phyloP scores from a whole-genome alignment of 2,797 vertebrate genomes.

The Alectoris magna region DNA sequence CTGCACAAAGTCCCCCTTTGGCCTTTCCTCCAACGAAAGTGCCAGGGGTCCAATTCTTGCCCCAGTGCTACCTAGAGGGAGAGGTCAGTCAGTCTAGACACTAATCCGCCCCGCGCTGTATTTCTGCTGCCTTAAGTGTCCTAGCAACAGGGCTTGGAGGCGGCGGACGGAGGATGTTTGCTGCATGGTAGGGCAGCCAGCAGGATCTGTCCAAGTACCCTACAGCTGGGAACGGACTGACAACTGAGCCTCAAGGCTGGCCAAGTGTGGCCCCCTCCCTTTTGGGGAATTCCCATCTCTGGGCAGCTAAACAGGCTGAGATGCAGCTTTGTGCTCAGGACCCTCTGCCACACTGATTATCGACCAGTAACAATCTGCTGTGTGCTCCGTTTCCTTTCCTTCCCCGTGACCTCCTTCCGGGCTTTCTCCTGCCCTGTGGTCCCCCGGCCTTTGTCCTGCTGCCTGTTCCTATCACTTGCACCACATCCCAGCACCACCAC shows the following conservation, averaged over 20 bases:
- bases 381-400: neutral
- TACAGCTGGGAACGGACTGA: neutral
- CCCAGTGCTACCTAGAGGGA: conserved; percentile 39
- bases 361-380: neutral
- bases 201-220: neutral
- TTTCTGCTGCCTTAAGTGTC: conserved; percentile 39
- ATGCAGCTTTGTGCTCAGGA: neutral
- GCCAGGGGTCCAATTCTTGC: neutral
- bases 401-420: neutral
- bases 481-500: neutral
- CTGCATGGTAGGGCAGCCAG: neutral
- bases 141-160: conserved; percentile 60
- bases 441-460: neutral
- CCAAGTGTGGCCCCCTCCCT: neutral
- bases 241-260: neutral
- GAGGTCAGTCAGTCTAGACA: conserved; percentile 72
- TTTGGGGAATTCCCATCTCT: neutral
- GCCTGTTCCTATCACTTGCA: neutral
- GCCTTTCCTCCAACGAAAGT: neutral
- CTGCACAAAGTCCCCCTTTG: neutral
- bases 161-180: neutral
- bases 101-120: conserved; percentile 39
- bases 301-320: neutral
- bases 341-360: neutral
- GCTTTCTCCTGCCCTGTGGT: neutral